phyloP scores from a whole-genome alignment of 1,140 invertebrate species.

The Brachionus koreanus region DNA sequence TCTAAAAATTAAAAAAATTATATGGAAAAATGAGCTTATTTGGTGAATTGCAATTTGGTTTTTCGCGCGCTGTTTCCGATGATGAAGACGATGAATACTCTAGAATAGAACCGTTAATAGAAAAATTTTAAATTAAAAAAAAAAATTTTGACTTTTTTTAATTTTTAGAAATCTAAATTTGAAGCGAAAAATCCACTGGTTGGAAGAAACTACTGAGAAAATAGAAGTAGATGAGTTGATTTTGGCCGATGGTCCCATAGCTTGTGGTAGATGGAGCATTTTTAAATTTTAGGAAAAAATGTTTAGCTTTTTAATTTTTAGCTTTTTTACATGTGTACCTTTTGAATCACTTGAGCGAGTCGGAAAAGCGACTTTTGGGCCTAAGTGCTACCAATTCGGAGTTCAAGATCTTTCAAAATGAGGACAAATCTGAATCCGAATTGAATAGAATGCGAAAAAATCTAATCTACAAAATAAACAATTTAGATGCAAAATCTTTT shows the following conservation, averaged over 20 bases:
- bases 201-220: background rate
- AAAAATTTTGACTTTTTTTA: background rate
- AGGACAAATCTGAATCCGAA: background rate
- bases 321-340: conserved; percentile 41
- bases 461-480: conserved; percentile 8
- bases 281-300: background rate
- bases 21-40: conserved; percentile 32
- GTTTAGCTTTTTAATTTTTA: background rate
- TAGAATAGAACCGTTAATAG: background rate
- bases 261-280: background rate
- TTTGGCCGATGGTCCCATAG: conserved; percentile 26
- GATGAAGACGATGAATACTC: conserved; percentile 34
- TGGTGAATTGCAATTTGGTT: conserved; percentile 39
- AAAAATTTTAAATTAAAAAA: background rate
- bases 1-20: no score
- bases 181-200: conserved; percentile 35
- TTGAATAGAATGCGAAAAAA: conserved; percentile 15
- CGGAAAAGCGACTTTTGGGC: background rate
- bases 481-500: background rate
- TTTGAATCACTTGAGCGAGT: background rate
- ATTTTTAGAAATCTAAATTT: conserved; percentile 16
- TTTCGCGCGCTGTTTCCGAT: conserved; percentile 32
- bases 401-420: conserved; percentile 26
- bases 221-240: conserved; percentile 27
- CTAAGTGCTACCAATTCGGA: conserved; percentile 41